A percentile compares a stretch with the other conserved stretches of the same genome.
These are phyloP conservation scores for Scaptomyza parva DNA, from an alignment of 2,888 invertebrate genomes.

Conservation along the genomic window DNA sequence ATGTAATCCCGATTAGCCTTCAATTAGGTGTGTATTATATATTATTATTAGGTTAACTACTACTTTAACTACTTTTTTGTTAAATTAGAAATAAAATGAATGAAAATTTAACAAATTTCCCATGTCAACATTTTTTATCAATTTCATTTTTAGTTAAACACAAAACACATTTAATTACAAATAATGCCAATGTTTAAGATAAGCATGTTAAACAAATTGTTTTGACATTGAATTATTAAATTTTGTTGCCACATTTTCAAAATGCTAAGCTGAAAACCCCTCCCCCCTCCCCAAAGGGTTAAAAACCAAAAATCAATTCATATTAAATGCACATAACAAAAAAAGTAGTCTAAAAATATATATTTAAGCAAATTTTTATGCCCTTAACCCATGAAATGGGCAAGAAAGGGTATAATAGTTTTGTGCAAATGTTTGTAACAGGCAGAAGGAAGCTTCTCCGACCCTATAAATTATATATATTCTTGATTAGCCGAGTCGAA, in stretches of 20 bases:
- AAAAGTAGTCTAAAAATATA: conserved; percentile 3
- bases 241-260: background rate
- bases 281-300: no score
- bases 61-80: no score
- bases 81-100: no score
- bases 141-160: background rate
- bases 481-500: no score
- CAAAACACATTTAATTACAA: background rate
- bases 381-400: no score
- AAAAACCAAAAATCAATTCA: conserved; percentile 9
- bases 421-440: no score
- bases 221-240: conserved; percentile 6
- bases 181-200: background rate
- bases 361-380: background rate
- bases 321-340: conserved; percentile 12
- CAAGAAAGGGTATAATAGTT: background rate
- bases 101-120: no score
- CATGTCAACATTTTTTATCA: background rate
- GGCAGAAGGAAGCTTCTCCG: no score
- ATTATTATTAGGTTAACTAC: no score
- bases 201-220: background rate
- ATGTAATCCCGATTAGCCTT: conserved; percentile 38
- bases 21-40: conserved; percentile 50
- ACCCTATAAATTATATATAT: no score
- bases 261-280: background rate